These are phyloP conservation scores for Bombyx mandarina DNA, from an alignment of 1,140 invertebrate species.

Conservation along the genomic window DNA sequence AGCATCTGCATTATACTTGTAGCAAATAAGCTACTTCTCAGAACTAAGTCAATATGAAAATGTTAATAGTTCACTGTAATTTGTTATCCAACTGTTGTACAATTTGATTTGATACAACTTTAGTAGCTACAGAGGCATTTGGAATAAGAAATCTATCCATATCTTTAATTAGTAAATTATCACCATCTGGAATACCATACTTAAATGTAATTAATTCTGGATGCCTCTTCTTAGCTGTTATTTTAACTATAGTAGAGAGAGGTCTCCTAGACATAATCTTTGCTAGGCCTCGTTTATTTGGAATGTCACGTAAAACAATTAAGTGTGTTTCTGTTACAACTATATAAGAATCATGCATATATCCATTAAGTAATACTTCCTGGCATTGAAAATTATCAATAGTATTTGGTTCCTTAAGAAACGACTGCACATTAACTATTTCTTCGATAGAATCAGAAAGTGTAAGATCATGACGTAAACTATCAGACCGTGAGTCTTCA, in stretches of 20 bases:
- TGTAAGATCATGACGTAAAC: slow-evolving; percentile 27
- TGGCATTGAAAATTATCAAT: slow-evolving; percentile 91
- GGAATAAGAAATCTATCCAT: slow-evolving; percentile 95
- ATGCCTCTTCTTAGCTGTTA: slow-evolving; percentile 94
- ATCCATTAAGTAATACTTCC: slow-evolving; percentile 90
- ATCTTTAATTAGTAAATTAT: slow-evolving; percentile 81
- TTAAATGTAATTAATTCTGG: slow-evolving; percentile 97
- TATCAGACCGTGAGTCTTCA: slow-evolving; percentile 73
- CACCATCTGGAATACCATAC: slow-evolving; percentile 85
- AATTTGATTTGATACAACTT: slow-evolving; percentile 77
- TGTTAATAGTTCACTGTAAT: slow-evolving; percentile 19
- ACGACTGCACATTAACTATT: slow-evolving; percentile 68
- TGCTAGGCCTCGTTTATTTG: slow-evolving; percentile 81
- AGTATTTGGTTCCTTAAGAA: slow-evolving; percentile 88
- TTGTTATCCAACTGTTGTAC: slow-evolving; percentile 64
- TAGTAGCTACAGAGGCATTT: slow-evolving; percentile 91
- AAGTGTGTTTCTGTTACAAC: slow-evolving; percentile 91
- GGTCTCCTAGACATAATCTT: slow-evolving; percentile 88
- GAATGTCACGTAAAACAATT: slow-evolving; percentile 87
- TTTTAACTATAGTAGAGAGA: slow-evolving; percentile 92
- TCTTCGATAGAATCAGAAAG: slow-evolving; percentile 51
- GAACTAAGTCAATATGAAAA: no score
- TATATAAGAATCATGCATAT: slow-evolving; percentile 88
- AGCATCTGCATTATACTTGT: no score
- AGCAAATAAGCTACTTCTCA: no score